phyloP scores from a whole-genome alignment of 2,888 invertebrate species.

The Boloria euphrosyne region DNA sequence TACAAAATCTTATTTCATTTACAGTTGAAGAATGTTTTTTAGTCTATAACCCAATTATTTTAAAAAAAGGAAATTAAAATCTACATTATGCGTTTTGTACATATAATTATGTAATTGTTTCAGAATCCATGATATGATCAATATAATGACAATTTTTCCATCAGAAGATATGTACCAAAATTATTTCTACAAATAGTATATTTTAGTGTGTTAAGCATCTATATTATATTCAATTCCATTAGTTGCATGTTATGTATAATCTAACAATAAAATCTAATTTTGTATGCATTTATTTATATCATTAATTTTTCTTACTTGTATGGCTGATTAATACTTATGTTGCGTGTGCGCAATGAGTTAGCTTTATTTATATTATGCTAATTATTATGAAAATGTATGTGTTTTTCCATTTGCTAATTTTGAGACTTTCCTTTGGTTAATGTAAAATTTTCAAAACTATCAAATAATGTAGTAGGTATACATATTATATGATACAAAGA shows the following conservation, averaged over 20 bases:
- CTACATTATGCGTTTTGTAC: neutral
- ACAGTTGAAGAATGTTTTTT: neutral
- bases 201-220: constrained; percentile 32
- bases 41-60: constrained; percentile 17
- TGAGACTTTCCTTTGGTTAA: too few species aligned
- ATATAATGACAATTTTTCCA: constrained; percentile 41
- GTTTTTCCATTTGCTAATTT: too few species aligned
- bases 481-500: neutral
- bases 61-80: neutral
- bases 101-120: constrained; percentile 11
- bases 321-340: neutral
- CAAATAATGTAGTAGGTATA: too few species aligned
- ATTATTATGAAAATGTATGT: too few species aligned
- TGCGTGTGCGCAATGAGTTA: too few species aligned
- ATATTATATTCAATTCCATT: constrained; percentile 61
- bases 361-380: too few species aligned
- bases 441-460: too few species aligned
- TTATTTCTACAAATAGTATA: constrained; percentile 42
- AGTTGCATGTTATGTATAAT: constrained; percentile 50
- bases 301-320: neutral
- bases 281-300: constrained; percentile 7
- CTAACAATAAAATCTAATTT: constrained; percentile 12
- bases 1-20: neutral
- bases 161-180: constrained; percentile 48
- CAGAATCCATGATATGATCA: constrained; percentile 41